Percentiles rank a stretch among this genome's conserved stretches.
phyloP scores from a whole-genome alignment of 2,888 invertebrate genomes.

The Acrobasis consociella region DNA sequence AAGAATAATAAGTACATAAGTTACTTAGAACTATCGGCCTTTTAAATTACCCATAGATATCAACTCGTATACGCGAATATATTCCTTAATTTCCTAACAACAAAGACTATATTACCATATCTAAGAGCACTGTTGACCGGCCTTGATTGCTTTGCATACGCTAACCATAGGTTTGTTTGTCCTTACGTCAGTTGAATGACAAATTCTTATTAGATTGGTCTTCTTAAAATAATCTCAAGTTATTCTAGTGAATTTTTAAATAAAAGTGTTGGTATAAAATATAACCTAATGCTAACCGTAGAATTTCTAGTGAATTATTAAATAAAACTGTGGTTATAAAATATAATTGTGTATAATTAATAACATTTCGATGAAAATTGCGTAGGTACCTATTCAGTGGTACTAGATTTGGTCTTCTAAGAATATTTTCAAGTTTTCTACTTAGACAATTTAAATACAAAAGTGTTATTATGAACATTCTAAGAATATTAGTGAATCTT shows the following conservation, averaged over 20 bases:
- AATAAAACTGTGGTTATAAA: no score
- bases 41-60: background rate
- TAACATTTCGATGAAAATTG: no score
- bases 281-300: no score
- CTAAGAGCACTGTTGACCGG: background rate
- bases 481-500: no score
- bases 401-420: no score
- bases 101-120: slow-evolving; percentile 3
- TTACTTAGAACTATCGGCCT: background rate
- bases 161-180: slow-evolving; percentile 18
- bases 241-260: background rate
- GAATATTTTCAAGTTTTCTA: no score
- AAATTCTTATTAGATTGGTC: slow-evolving; percentile 7
- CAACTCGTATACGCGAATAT: background rate
- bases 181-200: slow-evolving; percentile 20
- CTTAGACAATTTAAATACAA: no score
- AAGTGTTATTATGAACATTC: no score
- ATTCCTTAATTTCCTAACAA: background rate
- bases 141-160: slow-evolving; percentile 5
- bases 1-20: background rate
- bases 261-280: background rate
- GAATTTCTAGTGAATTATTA: background rate
- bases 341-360: no score
- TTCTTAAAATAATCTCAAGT: background rate
- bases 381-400: no score